Evolutionary conservation across 2,888 invertebrate genomes (phyloP).

Genomic region (Nasonovia ribisnigri): DNA sequence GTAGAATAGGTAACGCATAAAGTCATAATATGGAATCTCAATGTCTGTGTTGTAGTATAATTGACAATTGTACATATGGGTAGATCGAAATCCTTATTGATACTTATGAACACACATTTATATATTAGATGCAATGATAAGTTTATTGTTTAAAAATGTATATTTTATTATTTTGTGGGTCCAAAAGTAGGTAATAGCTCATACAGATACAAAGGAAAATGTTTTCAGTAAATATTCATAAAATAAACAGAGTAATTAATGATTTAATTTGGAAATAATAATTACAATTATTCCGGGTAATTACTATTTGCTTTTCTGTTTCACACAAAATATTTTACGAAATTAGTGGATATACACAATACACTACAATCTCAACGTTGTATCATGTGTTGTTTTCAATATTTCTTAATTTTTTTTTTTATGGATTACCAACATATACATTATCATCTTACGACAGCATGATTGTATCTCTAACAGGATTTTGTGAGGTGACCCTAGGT

Average conservation of each 20-base stretch:
- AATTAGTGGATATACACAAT: background rate
- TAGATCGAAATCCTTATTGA: background rate
- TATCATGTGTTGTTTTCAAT: constrained; percentile 44
- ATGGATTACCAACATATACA: constrained; percentile 48
- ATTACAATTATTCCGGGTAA: background rate
- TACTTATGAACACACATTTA: background rate
- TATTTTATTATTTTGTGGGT: background rate
- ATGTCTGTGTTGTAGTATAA: background rate
- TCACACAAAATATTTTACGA: background rate
- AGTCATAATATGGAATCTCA: background rate
- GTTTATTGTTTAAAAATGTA: background rate
- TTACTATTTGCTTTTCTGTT: background rate
- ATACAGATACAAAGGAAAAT: background rate
- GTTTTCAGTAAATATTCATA: background rate
- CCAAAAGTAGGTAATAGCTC: too few relatives aligned
- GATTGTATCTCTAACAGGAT: constrained; percentile 57
- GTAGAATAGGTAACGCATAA: background rate
- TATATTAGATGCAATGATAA: background rate
- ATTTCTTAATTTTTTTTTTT: constrained; percentile 40
- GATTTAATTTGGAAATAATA: background rate
- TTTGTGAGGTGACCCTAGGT: constrained; percentile 44
- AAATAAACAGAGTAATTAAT: background rate
- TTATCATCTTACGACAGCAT: constrained; percentile 7
- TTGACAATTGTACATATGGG: background rate
- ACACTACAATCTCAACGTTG: constrained; percentile 11